A percentile compares a stretch with the other conserved stretches of the same genome.
These are phyloP conservation scores for Drosophila infuscata DNA, from an alignment of 2,888 invertebrate genomes.

Conservation along the genomic window DNA sequence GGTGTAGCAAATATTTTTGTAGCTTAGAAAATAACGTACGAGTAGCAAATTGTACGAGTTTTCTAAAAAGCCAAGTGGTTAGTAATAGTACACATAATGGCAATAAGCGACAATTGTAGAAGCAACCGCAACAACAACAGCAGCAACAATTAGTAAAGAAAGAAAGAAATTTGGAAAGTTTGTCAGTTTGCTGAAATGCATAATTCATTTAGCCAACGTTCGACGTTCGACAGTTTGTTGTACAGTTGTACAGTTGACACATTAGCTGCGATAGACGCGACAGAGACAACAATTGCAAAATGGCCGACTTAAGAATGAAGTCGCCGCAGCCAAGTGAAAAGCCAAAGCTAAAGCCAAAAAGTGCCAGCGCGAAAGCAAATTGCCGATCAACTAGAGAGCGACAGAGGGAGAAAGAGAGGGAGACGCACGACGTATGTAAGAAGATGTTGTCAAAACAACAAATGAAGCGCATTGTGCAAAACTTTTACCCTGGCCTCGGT, in stretches of 20 bases:
- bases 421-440: conserved; percentile 21
- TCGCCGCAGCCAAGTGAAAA: conserved; percentile 38
- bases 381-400: conserved; percentile 11
- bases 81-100: conserved; percentile 19
- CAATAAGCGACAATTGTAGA: conserved; percentile 32
- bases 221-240: conserved; percentile 26
- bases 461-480: conserved; percentile 77
- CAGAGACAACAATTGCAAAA: conserved; percentile 64
- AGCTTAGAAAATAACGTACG: conserved; percentile 32
- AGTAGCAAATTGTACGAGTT: conserved; percentile 58
- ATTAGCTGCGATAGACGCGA: conserved; percentile 50
- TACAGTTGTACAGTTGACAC: conserved; percentile 50
- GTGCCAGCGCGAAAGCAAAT: conserved; percentile 33
- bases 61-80: conserved; percentile 60
- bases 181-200: conserved; percentile 66
- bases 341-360: conserved; percentile 32
- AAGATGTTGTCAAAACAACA: conserved; percentile 66
- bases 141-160: conserved; percentile 21
- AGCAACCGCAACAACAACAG: conserved; percentile 38
- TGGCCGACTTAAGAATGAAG: conserved; percentile 55
- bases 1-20: neutral
- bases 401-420: conserved; percentile 20
- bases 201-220: conserved; percentile 68
- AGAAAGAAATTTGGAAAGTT: conserved; percentile 76
- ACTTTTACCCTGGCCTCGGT: conserved; percentile 66